A percentile compares a stretch with the other conserved stretches of the same genome.
Evolutionary conservation across 2,797 vertebrate genomes (phyloP).

Genomic region (Otolemur crassicaudatus): DNA sequence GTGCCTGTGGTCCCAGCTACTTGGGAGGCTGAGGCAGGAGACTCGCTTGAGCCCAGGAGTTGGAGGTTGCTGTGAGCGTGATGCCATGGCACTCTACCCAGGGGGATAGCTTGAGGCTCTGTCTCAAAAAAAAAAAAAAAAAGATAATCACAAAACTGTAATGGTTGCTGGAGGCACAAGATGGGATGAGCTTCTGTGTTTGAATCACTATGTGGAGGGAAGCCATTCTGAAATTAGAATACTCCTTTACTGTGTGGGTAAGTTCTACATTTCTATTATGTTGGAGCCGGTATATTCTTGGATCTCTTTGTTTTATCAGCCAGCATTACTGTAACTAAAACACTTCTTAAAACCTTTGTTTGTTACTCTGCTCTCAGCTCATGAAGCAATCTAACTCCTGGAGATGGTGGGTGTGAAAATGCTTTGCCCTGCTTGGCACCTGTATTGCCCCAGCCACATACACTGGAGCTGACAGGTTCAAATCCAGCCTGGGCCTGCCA

Average conservation of each 20-base stretch:
- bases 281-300: neutral
- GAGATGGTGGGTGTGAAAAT: neutral
- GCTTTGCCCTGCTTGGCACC: neutral
- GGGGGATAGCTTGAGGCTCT: too few relatives aligned
- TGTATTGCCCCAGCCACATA: too few relatives aligned
- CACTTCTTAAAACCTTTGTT: neutral
- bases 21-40: too few relatives aligned
- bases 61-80: too few relatives aligned
- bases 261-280: neutral
- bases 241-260: neutral
- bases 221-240: neutral
- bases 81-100: too few relatives aligned
- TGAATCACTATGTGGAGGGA: constrained; percentile 15
- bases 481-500: too few relatives aligned
- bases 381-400: neutral
- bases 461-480: too few relatives aligned
- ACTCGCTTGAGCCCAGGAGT: too few relatives aligned
- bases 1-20: too few relatives aligned
- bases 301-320: neutral
- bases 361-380: neutral
- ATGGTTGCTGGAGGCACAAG: neutral
- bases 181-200: neutral
- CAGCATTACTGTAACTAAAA: neutral
- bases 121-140: too few relatives aligned
- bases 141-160: neutral